A percentile compares a stretch with the other conserved stretches of the same genome.
Conservation (phyloP, 2,888 invertebrate genomes). For the Hydropsyche betteni region DNA sequence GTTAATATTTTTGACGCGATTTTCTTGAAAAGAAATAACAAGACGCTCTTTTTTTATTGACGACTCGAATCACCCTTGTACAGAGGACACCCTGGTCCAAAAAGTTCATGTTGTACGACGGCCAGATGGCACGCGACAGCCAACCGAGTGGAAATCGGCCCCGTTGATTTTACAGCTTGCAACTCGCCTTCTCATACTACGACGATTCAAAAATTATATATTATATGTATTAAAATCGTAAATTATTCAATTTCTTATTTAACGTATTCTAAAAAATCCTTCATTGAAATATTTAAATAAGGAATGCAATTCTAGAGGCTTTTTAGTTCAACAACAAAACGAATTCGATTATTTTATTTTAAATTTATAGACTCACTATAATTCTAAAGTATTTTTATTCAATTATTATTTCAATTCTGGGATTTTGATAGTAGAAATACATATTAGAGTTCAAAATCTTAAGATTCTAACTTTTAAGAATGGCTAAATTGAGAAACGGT, state of each 20-base stretch:
- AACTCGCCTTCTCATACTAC: neutral
- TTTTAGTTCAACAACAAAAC: too few species aligned
- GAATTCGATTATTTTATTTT: too few species aligned
- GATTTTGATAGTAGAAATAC: too few species aligned
- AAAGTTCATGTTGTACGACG: constrained; percentile 30
- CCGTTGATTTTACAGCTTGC: constrained; percentile 35
- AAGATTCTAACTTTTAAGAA: too few species aligned
- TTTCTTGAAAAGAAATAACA: neutral
- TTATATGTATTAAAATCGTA: neutral
- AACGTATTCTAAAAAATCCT: too few species aligned
- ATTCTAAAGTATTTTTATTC: too few species aligned
- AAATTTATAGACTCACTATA: too few species aligned
- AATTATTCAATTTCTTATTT: neutral
- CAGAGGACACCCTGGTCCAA: constrained; percentile 30
- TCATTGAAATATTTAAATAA: too few species aligned
- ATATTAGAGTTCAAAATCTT: too few species aligned
- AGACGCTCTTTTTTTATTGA: neutral
- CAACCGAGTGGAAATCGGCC: constrained; percentile 34
- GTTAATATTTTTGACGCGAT: neutral
- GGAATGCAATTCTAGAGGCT: too few species aligned
- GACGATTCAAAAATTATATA: neutral
- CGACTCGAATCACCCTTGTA: constrained; percentile 12
- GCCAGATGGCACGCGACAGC: constrained; percentile 47
- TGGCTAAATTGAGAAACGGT: neutral
- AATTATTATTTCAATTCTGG: too few species aligned